A percentile compares a stretch with the other conserved stretches of the same genome.
Conservation (phyloP, 2,797 vertebrate species). For the Diglossa cyanea region DNA sequence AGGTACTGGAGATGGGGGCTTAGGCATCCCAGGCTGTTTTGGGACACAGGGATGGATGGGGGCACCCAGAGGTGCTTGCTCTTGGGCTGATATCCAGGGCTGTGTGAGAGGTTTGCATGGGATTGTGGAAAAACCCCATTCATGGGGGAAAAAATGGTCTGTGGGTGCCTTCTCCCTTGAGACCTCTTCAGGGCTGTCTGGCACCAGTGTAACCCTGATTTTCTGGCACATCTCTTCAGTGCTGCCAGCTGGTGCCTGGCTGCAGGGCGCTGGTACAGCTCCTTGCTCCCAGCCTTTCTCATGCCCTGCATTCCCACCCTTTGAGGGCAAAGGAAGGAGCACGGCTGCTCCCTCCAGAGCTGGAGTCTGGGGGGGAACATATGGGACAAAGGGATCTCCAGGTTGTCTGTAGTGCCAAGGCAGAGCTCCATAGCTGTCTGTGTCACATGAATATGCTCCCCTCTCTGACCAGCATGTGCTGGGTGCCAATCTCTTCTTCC, state of each 20-base stretch:
- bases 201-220: not conserved
- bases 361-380: not conserved
- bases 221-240: not conserved
- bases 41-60: not conserved
- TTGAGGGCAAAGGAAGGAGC: not conserved
- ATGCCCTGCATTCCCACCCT: not conserved
- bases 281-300: not conserved
- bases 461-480: not conserved
- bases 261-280: not conserved
- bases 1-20: not conserved
- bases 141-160: accelerated
- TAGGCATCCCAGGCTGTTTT: not conserved
- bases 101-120: not conserved
- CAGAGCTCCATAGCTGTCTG: not conserved
- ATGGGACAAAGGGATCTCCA: not conserved
- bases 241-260: not conserved
- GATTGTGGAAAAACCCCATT: not conserved
- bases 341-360: not conserved
- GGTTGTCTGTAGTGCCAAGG: not conserved
- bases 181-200: not conserved
- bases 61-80: accelerated
- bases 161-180: not conserved
- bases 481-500: not conserved
- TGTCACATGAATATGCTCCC: accelerated
- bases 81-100: accelerated